Base-by-base conservation (phyloP, 1,140 invertebrate genomes). In the Atopsyche davidsoni region DNA sequence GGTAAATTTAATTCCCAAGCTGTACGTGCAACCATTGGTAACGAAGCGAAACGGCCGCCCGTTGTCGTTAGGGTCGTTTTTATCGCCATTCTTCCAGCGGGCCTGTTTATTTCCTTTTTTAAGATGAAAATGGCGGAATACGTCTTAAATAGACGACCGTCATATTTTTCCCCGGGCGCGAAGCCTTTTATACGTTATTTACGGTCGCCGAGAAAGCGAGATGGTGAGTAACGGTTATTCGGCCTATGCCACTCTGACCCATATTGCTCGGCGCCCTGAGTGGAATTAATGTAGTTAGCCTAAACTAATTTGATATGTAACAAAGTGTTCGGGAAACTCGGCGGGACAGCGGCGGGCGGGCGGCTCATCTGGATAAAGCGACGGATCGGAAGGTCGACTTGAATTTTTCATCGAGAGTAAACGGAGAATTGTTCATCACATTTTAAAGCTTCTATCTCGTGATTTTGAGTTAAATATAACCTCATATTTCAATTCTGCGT, bases 251-350 rank as follows among this genome's bases (percentile, higher is more conserved):
- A 16, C 11, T 16, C 3, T 39, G 36, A 17, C 36, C 4, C 16
- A 17, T 19, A 17, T 28, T 17, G 32, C 14, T 42, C 44, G 40
- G 42, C 41, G 23, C 17, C 41, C 24, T 42, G 44, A 44, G 21
- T 36, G 19, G 23, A 35, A 51, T 43, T 51, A 51, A 51, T 51
- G 49, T 31, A 44, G 34, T 51, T 44, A 32, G 31, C 38, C 18
- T 3, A 11, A 11, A 28, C 38, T 51, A 51, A 51, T 51, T 51
- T 51, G 40, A 35, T 36, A 36, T 44, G 18, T 24, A 51, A 44
- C 32, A 22, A 28, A 46, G 43, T 14, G 11, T 32, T 46, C 16
- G n/a, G 32, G n/a, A 13, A 34, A 34, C 16, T 34, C n/a, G 16
- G 16, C 16, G 32, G 16, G 16, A 34, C 32, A 34, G 16, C 16